These are phyloP conservation scores for Syrphus vitripennis DNA, from an alignment of 2,888 invertebrate genomes.

Conservation along the genomic window DNA sequence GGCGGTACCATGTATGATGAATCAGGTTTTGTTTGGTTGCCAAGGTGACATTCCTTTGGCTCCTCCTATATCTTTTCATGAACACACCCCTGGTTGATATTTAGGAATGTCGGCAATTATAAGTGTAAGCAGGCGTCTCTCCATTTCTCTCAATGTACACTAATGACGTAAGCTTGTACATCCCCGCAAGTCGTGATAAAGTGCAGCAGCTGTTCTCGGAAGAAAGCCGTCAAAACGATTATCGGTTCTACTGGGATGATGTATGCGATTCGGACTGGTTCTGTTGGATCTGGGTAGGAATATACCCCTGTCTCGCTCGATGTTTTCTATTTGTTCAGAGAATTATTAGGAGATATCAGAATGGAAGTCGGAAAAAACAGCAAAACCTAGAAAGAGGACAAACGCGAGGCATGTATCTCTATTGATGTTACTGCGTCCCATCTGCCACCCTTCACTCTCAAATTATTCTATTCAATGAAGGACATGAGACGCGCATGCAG, in stretches of 20 bases:
- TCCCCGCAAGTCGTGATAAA: constrained; percentile 46
- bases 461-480: constrained; percentile 69
- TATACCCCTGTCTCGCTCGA: constrained; percentile 63
- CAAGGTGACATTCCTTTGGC: constrained; percentile 46
- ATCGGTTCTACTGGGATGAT: constrained; percentile 56
- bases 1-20: constrained; percentile 7
- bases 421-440: constrained; percentile 68
- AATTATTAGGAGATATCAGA: constrained; percentile 63
- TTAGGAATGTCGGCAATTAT: constrained; percentile 39
- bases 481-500: constrained; percentile 71
- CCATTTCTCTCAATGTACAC: constrained; percentile 34
- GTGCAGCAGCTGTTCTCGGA: constrained; percentile 67
- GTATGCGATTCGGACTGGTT: constrained; percentile 43
- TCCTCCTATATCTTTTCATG: constrained; percentile 13
- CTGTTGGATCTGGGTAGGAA: constrained; percentile 25
- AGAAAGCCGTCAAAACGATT: constrained; percentile 63
- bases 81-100: constrained; percentile 17
- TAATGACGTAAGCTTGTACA: constrained; percentile 45
- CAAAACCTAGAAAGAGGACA: constrained; percentile 39
- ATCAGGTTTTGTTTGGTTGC: constrained; percentile 50
- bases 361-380: constrained; percentile 30
- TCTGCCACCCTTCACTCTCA: constrained; percentile 66
- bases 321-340: constrained; percentile 68
- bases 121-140: constrained; percentile 28
- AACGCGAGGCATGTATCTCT: constrained; percentile 59